These are phyloP conservation scores for Anguilla marmorata DNA, from an alignment of 2,797 vertebrate species.

Conservation along the genomic window DNA sequence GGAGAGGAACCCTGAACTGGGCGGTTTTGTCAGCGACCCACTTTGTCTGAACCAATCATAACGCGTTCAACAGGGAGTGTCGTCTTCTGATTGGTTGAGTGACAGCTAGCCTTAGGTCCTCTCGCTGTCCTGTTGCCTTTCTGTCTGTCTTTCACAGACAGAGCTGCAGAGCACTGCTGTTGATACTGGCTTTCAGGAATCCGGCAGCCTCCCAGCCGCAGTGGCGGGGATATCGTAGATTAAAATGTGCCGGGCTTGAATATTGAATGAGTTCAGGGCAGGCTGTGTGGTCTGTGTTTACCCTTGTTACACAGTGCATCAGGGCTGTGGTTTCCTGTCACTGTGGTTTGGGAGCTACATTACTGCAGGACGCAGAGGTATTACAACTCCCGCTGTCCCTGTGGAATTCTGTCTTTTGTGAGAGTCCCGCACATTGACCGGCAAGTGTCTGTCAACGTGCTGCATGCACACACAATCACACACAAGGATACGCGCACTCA, in stretches of 20 bases:
- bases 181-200: not conserved
- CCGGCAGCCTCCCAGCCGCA: constrained; percentile 26
- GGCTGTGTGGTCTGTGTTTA: constrained; percentile 37
- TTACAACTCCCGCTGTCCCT: not conserved
- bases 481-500: not conserved
- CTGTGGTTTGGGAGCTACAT: not conserved
- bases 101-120: not conserved
- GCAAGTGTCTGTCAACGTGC: not conserved
- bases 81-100: not conserved
- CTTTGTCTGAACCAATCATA: not conserved
- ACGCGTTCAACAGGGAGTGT: not conserved
- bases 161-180: not conserved
- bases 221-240: constrained; percentile 28
- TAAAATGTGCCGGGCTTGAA: constrained; percentile 39
- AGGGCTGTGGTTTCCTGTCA: not conserved
- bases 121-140: not conserved
- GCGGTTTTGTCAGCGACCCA: not conserved
- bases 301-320: constrained; percentile 35
- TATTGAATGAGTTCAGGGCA: constrained; percentile 40
- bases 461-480: not conserved
- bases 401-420: not conserved
- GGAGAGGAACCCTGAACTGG: not conserved
- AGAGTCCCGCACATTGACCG: not conserved
- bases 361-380: not conserved
- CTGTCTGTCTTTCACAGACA: not conserved